Percentiles rank a stretch among this genome's conserved stretches.
phyloP scores from a whole-genome alignment of 2,888 invertebrate species.

The Brachylomia viminalis region DNA sequence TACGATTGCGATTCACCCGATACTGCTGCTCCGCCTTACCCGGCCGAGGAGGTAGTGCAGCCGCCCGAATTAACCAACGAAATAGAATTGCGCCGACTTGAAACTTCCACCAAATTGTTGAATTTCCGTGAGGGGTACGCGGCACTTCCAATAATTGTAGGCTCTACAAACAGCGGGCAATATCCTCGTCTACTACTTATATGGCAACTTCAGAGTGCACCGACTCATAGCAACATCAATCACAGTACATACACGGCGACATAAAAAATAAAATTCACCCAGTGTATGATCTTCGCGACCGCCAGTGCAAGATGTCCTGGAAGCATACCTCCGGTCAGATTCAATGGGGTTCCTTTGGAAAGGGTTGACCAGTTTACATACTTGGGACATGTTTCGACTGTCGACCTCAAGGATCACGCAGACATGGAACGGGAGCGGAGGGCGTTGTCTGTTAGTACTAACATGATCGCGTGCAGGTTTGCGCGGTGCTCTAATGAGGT shows the following conservation, averaged over 20 bases:
- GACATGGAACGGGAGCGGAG: too few relatives aligned
- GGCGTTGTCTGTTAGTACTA: too few relatives aligned
- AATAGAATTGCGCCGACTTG: conserved; percentile 3
- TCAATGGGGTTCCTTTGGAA: too few relatives aligned
- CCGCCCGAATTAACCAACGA: conserved; percentile 2
- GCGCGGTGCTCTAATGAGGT: too few relatives aligned
- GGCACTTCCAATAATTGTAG: background rate
- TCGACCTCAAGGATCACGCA: too few relatives aligned
- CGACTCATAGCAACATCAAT: background rate
- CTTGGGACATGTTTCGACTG: too few relatives aligned
- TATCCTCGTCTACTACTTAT: background rate
- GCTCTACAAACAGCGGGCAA: background rate
- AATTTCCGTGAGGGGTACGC: background rate
- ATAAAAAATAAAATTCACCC: background rate
- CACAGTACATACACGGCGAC: background rate
- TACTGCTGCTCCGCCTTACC: background rate
- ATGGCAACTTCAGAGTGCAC: background rate
- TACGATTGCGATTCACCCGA: background rate
- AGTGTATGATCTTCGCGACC: too few relatives aligned
- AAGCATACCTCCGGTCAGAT: too few relatives aligned
- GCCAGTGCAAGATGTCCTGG: too few relatives aligned
- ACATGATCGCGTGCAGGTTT: too few relatives aligned
- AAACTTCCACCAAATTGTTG: background rate
- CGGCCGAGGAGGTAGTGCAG: background rate
- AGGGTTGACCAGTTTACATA: too few relatives aligned